These are phyloP conservation scores for Xerus rutilus DNA, from an alignment of 2,797 vertebrate genomes.

Conservation along the genomic window DNA sequence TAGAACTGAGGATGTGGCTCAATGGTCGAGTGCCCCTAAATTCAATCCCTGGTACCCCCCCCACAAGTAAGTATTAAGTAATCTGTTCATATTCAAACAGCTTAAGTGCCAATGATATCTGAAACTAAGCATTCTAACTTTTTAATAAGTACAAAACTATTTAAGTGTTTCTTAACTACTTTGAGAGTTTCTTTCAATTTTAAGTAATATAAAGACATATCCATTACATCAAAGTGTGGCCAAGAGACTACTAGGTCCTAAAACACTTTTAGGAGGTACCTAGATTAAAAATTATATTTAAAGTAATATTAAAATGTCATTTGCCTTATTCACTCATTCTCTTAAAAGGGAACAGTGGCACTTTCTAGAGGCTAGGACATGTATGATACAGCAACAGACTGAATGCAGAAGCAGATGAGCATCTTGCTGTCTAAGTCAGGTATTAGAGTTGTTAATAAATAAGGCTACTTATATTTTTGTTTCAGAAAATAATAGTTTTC, in stretches of 20 bases:
- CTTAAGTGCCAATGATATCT: background rate
- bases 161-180: background rate
- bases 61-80: background rate
- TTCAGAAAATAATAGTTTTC: constrained; percentile 54
- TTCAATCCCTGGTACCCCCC: no score
- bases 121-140: constrained; percentile 27
- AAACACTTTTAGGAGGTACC: background rate
- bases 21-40: no score
- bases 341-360: background rate
- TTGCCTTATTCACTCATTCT: constrained; percentile 19
- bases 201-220: background rate
- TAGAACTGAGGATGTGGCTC: no score
- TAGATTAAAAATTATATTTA: constrained; percentile 43
- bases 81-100: constrained; percentile 14
- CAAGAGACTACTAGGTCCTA: background rate
- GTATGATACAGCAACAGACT: background rate
- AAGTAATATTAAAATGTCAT: constrained; percentile 36
- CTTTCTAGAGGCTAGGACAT: background rate
- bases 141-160: constrained; percentile 24
- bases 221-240: background rate
- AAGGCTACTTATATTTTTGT: constrained; percentile 38
- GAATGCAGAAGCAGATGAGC: constrained; percentile 31
- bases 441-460: constrained; percentile 10
- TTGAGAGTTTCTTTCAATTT: background rate
- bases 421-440: background rate